phyloP scores from a whole-genome alignment of 2,888 invertebrate genomes.

The Spisula solida region DNA sequence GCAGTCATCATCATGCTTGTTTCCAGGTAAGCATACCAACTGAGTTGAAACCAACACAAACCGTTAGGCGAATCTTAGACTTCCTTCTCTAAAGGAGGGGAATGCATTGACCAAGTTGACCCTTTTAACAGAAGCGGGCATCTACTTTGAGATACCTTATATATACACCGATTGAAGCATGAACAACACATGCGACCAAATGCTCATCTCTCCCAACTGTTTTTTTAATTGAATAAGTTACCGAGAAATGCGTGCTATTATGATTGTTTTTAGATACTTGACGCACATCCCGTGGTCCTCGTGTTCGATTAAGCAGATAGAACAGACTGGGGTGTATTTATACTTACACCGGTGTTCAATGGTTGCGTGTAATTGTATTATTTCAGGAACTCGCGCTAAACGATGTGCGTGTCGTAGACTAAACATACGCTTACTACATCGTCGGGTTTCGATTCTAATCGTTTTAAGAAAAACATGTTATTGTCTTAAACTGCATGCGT shows the following conservation, averaged over 20 bases:
- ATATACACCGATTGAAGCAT: too few relatives aligned
- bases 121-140: too few relatives aligned
- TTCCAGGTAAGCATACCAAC: slow-evolving; percentile 44
- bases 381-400: not conserved
- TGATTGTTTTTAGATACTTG: not conserved
- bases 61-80: too few relatives aligned
- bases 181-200: not conserved
- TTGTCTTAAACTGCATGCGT: too few relatives aligned
- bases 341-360: not conserved
- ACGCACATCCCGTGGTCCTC: not conserved
- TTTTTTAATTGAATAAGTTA: not conserved
- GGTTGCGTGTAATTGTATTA: not conserved
- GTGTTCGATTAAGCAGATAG: not conserved
- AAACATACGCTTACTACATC: too few relatives aligned
- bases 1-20: slow-evolving; percentile 64
- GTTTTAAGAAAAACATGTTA: too few relatives aligned
- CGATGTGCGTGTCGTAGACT: too few relatives aligned
- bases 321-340: not conserved
- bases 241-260: not conserved
- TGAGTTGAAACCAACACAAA: too few relatives aligned
- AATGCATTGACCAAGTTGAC: too few relatives aligned
- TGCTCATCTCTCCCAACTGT: not conserved
- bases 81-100: too few relatives aligned
- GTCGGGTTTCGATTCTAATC: too few relatives aligned
- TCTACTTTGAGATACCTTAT: too few relatives aligned